These are phyloP conservation scores for Myotis findleyi DNA, from an alignment of 2,797 vertebrate genomes.

Conservation along the genomic window DNA sequence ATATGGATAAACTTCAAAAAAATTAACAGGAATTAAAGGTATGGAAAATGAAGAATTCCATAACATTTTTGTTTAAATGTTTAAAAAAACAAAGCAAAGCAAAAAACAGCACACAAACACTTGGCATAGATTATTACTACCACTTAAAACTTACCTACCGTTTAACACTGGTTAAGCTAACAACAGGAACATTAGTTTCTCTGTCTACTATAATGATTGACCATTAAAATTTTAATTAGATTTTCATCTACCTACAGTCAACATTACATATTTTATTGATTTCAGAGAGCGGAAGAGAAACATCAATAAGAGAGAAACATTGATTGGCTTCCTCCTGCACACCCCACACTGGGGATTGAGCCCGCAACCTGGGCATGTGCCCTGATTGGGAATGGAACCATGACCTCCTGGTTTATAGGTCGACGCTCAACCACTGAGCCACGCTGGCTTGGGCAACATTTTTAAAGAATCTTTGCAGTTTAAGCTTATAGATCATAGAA, in stretches of 20 bases:
- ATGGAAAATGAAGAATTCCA: neutral
- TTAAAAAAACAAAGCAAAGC: constrained; percentile 5
- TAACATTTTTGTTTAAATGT: neutral
- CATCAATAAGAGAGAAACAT: neutral
- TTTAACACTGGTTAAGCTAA: neutral
- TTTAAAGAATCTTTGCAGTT: constrained; percentile 6
- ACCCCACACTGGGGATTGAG: neutral
- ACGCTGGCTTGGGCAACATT: neutral
- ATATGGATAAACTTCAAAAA: neutral
- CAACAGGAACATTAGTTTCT: neutral
- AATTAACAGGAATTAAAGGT: constrained; percentile 31
- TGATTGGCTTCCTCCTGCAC: neutral
- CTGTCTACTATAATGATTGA: neutral
- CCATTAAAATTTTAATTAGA: constrained; percentile 21
- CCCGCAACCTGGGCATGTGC: neutral
- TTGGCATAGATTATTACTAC: neutral
- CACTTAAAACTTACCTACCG: neutral
- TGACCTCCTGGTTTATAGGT: too few species aligned
- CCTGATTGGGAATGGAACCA: neutral
- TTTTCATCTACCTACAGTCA: constrained; percentile 7
- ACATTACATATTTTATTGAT: neutral
- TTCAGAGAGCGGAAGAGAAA: neutral
- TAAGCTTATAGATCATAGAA: neutral
- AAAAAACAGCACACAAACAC: neutral
- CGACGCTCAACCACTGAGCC: too few species aligned